phyloP scores from a whole-genome alignment of 2,113 vertebrate genomes.

The Apeltes quadracus region DNA sequence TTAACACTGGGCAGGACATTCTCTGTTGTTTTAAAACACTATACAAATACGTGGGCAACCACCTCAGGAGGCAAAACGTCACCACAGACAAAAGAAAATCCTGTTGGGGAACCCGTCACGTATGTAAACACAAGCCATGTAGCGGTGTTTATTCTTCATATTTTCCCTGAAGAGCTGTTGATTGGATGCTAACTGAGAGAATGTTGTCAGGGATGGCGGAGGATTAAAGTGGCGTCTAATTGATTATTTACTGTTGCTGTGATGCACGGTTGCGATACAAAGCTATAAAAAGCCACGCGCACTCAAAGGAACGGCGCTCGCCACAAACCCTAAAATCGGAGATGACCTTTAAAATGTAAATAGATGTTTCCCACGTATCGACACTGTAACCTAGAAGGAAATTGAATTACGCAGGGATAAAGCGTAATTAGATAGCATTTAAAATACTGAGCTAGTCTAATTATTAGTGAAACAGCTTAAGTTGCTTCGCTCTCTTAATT shows the following conservation, averaged over 20 bases:
- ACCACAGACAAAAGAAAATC: conserved; percentile 41
- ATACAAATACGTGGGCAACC: conserved; percentile 68
- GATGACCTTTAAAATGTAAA: conserved; percentile 72
- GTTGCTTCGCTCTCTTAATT: conserved; percentile 81
- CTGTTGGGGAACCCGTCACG: conserved; percentile 33
- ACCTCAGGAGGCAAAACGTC: conserved; percentile 67
- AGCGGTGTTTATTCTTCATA: conserved; percentile 40
- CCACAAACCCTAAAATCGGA: conserved; percentile 22
- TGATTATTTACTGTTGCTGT: conserved; percentile 45
- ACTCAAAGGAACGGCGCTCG: conserved; percentile 37
- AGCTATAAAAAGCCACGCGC: conserved; percentile 29
- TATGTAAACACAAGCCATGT: conserved; percentile 40
- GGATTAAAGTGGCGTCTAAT: conserved; percentile 49
- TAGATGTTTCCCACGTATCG: conserved; percentile 44
- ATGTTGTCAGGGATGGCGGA: conserved; percentile 20
- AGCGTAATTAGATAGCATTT: conserved; percentile 81
- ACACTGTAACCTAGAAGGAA: conserved; percentile 62
- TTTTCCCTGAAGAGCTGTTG: conserved; percentile 41
- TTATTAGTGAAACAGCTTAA: conserved; percentile 83
- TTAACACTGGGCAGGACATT: conserved; percentile 78
- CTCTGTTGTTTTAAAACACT: conserved; percentile 76
- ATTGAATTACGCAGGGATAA: conserved; percentile 81
- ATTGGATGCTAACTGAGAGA: conserved; percentile 43
- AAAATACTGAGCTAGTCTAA: conserved; percentile 80
- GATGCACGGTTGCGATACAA: conserved; percentile 27